phyloP scores from a whole-genome alignment of 2,888 invertebrate genomes.

The Cryptocephalus primarius region DNA sequence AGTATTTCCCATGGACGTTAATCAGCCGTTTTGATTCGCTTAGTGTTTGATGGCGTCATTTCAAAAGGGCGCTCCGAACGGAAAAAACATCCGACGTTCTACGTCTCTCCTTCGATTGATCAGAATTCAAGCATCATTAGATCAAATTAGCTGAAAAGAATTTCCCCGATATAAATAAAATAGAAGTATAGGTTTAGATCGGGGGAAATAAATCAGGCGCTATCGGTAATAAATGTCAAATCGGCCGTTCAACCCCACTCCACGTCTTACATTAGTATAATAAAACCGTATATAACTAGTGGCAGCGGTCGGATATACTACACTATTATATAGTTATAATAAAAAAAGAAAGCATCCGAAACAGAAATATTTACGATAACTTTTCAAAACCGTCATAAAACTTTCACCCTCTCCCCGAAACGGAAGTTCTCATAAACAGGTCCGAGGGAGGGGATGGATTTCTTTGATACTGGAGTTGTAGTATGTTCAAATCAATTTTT shows the following conservation, averaged over 20 bases:
- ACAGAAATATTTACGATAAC: conserved; percentile 18
- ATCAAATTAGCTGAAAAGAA: conserved; percentile 12
- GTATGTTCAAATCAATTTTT: no score
- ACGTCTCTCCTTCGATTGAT: conserved; percentile 4
- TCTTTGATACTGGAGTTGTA: no score
- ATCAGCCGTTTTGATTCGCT: no score
- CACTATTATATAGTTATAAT: conserved; percentile 8
- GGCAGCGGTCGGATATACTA: conserved; percentile 9
- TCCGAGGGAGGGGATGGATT: background rate
- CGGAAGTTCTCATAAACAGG: conserved; percentile 12
- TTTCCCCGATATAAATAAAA: conserved; percentile 16
- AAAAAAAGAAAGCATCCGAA: conserved; percentile 8
- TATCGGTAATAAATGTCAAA: conserved; percentile 33
- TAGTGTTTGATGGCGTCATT: no score
- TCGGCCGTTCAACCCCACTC: conserved; percentile 22
- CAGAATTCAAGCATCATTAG: conserved; percentile 12
- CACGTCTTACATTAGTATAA: conserved; percentile 30
- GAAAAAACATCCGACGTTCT: no score
- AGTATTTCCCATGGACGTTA: no score
- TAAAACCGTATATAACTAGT: conserved; percentile 28
- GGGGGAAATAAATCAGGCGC: conserved; percentile 29
- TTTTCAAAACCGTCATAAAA: conserved; percentile 19
- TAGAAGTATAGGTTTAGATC: conserved; percentile 19
- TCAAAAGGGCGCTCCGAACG: no score
- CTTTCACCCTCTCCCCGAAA: conserved; percentile 9